Evolutionary conservation across 2,113 vertebrate genomes (phyloP), one percentile per base, ranked within the genome.

Genomic region (Cyprinus carpio): DNA sequence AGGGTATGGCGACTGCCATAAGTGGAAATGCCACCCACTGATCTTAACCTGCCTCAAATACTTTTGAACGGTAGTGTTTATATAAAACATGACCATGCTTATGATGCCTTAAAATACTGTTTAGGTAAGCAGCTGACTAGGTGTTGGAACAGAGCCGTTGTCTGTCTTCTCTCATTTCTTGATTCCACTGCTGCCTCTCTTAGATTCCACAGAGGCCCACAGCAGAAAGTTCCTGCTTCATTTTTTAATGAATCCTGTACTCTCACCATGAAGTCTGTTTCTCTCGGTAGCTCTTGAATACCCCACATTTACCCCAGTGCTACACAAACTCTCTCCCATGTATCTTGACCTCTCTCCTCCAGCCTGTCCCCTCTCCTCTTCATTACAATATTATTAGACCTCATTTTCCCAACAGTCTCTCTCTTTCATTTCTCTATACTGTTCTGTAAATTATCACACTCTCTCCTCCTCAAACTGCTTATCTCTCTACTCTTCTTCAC

Each of bases 231-330:
- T 84, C 37, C n/a, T 51, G 58, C 84, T 81, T 86, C 23, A n/a
- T 84, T 81, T 77, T 85, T 84, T 86, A 81, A 88, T 84, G 64
- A 86, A 81, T 82, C 37, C 71, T 78, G 76, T 83, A 65, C 54
- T 79, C 34, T 72, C 29, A 71, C 58, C 5, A 23, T 40, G 18
- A 43, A 69, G 60, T 56, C 64, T 64, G 74, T 75, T 69, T 31
- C 40, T 23, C 84, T 72, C 23, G 6, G n/a, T 82, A 62, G 29
- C 51, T 87, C 34, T 56, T 64, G 81, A 56, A 37, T 31, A 75
- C 51, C 65, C 81, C 27, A 74, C 56, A 25, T 51, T 77, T 54
- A 69, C 20, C 75, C 13, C 13, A 49, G 67, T 71, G 67, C 67
- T 71, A 37, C 31, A 71, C 29, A 46, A 29, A 46, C 51, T 34